Conservation (phyloP, 2,113 vertebrate genomes). For the Limnothrissa miodon region DNA sequence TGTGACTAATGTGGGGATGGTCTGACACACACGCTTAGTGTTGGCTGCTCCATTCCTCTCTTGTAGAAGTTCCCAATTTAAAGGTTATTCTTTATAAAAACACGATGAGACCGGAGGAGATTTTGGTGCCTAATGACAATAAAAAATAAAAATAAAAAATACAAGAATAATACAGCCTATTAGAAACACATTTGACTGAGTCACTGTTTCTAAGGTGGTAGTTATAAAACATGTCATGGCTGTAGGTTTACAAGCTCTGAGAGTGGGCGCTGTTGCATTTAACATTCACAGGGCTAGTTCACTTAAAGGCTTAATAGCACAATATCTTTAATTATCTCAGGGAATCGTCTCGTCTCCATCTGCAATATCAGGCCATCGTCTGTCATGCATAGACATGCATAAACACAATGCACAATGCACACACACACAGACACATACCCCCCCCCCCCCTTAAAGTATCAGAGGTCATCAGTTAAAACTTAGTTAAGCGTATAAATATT, state of each 20-base stretch:
- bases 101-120: neutral
- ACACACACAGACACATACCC: too few relatives aligned
- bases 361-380: neutral
- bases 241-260: neutral
- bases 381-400: neutral
- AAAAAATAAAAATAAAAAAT: too few relatives aligned
- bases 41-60: neutral
- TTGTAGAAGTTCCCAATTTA: neutral
- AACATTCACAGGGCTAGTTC: neutral
- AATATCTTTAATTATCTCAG: neutral
- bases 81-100: neutral
- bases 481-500: conserved; percentile 59
- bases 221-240: neutral
- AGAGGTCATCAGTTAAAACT: conserved; percentile 37
- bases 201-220: neutral
- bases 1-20: neutral
- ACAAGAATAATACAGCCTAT: neutral
- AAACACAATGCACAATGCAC: neutral
- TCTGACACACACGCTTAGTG: neutral
- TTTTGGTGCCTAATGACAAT: neutral
- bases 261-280: neutral
- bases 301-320: neutral
- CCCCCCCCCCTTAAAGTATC: conserved; percentile 27
- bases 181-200: neutral
- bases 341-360: conserved; percentile 11